These are phyloP conservation scores for Ceuthmochares aereus DNA, from an alignment of 2,113 vertebrate genomes.

Conservation along the genomic window DNA sequence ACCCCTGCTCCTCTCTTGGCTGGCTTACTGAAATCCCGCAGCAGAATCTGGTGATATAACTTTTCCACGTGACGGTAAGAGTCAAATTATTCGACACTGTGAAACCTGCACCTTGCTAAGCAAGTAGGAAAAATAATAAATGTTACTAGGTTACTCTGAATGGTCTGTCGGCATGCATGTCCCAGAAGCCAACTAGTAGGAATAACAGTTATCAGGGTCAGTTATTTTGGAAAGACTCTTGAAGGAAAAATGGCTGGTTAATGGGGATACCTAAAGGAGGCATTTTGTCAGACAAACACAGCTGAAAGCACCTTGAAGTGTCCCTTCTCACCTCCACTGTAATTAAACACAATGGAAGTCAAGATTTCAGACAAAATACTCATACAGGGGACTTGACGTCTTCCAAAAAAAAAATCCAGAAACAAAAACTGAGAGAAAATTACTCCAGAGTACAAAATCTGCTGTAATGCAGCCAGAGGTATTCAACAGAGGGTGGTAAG, in stretches of 20 bases:
- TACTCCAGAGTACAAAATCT: not conserved
- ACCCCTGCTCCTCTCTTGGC: not conserved
- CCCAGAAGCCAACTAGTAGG: not conserved
- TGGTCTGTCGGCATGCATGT: not conserved
- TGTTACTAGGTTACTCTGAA: not conserved
- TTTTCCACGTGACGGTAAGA: not conserved
- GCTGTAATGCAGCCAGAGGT: not conserved
- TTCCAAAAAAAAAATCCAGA: not conserved
- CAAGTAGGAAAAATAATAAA: constrained; percentile 5
- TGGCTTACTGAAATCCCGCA: not conserved
- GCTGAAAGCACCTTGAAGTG: not conserved
- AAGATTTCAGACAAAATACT: not conserved
- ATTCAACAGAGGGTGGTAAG: not conserved
- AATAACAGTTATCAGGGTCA: not conserved
- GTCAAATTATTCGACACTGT: not conserved
- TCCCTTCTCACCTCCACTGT: not conserved
- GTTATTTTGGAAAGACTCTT: not conserved
- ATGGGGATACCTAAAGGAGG: not conserved
- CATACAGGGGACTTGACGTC: not conserved
- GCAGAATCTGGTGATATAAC: not conserved
- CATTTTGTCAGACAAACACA: not conserved
- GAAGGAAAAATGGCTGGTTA: not conserved
- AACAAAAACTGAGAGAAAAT: not conserved
- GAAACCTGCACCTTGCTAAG: not conserved
- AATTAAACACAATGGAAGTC: not conserved